These are phyloP conservation scores for Euphonia xanthogaster DNA, from an alignment of 2,797 vertebrate species.

Conservation along the genomic window DNA sequence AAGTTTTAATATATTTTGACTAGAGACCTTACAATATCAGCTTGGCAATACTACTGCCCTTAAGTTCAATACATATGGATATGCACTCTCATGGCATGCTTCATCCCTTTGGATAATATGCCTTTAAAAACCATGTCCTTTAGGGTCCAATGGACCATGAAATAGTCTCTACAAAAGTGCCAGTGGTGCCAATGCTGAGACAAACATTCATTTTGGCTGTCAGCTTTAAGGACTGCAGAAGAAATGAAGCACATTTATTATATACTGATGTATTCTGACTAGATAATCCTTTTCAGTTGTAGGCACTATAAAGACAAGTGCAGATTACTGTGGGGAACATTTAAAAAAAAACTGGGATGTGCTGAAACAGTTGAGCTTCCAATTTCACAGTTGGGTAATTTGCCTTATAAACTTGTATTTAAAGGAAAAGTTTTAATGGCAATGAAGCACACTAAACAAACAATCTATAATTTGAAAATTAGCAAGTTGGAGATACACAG, in stretches of 20 bases:
- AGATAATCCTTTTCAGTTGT: slow-evolving; percentile 76
- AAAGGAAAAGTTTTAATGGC: slow-evolving; percentile 64
- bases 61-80: slow-evolving; percentile 53
- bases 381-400: slow-evolving; percentile 78
- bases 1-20: slow-evolving; percentile 12
- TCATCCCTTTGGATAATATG: slow-evolving; percentile 71
- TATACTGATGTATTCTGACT: slow-evolving; percentile 74
- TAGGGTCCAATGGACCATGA: slow-evolving; percentile 81
- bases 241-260: slow-evolving; percentile 80
- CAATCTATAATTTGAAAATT: slow-evolving; percentile 47
- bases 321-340: slow-evolving; percentile 61
- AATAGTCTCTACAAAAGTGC: slow-evolving; percentile 77
- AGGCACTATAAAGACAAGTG: slow-evolving; percentile 67
- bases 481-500: not conserved
- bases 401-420: slow-evolving; percentile 75
- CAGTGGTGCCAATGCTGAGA: slow-evolving; percentile 59
- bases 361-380: slow-evolving; percentile 62
- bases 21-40: slow-evolving; percentile 11
- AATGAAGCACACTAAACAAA: slow-evolving; percentile 53
- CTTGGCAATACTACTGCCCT: not conserved
- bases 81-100: slow-evolving; percentile 24
- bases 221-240: slow-evolving; percentile 71
- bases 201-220: slow-evolving; percentile 79
- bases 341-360: slow-evolving; percentile 60
- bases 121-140: slow-evolving; percentile 82